phyloP scores from a whole-genome alignment of 2,113 vertebrate genomes.

The Corythoichthys intestinalis region DNA sequence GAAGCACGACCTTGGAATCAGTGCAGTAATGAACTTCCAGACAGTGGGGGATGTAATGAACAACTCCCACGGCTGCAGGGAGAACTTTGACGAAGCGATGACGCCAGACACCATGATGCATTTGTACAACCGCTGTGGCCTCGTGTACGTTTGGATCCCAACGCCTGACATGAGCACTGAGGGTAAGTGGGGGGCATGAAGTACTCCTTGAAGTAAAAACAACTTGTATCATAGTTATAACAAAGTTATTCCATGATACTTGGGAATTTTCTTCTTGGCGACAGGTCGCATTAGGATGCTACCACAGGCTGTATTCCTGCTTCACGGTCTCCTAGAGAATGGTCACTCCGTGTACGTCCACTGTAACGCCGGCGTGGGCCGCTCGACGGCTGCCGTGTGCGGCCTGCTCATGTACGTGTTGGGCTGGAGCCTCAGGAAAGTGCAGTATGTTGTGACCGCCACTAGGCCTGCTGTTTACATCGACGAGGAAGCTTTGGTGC shows the following conservation, averaged over 20 bases:
- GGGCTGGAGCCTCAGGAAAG: slow-evolving; percentile 86
- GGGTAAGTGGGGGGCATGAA: slow-evolving; percentile 69
- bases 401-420: slow-evolving; percentile 88
- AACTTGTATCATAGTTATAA: too few species aligned
- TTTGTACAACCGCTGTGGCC: slow-evolving; percentile 84
- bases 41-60: slow-evolving; percentile 87
- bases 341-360: slow-evolving; percentile 93
- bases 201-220: too few species aligned
- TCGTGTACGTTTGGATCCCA: slow-evolving; percentile 92
- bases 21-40: slow-evolving; percentile 97
- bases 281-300: slow-evolving; percentile 89
- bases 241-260: neutral
- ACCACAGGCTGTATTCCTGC: slow-evolving; percentile 90
- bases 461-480: slow-evolving; percentile 87
- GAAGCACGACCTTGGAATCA: slow-evolving; percentile 88
- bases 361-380: slow-evolving; percentile 92
- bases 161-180: slow-evolving; percentile 97
- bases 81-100: slow-evolving; percentile 77
- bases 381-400: slow-evolving; percentile 85
- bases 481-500: slow-evolving; percentile 85
- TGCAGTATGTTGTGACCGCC: slow-evolving; percentile 85
- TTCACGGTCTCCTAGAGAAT: slow-evolving; percentile 86
- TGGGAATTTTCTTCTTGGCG: slow-evolving; percentile 1
- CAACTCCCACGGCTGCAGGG: slow-evolving; percentile 88
- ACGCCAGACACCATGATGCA: slow-evolving; percentile 82